Evolutionary conservation across 2,113 vertebrate genomes (phyloP), one percentile per base, ranked within the genome.

Genomic region (Gymnobelideus leadbeateri): DNA sequence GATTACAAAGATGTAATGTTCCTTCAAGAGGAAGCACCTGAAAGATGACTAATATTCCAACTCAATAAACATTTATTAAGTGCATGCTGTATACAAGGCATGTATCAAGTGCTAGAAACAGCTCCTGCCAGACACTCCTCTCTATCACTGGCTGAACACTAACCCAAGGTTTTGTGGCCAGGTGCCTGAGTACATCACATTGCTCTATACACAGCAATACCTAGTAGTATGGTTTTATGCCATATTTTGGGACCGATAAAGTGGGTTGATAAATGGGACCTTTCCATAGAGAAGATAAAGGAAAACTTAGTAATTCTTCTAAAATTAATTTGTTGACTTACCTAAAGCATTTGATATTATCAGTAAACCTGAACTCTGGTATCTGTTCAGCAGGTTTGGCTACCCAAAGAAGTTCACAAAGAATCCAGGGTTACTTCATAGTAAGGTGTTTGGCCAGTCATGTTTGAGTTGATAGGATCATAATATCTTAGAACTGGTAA

Each of bases 301-400:
- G 68, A 43, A 61, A 96, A 92, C 94, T 92, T 46, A 54, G 61
- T 31, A 97, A 93, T 93, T 90, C 89, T 93, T 61, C 95, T 91
- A 90, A 94, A 92, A 92, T 93, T 90, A 91, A 55, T 89, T 94
- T 93, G 95, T 96, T 97, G 95, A 90, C 95, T 97, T 95, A 94
- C 92, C 25, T 51, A 91, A 93, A 89, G 57, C 37, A 4, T 91
- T 89, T 96, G 96, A 96, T 97, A 57, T 19, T 11, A 96, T 97
- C 96, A 37, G 52, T 31, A 51, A 90, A 50, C 94, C 92, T 94
- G 90, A 54, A 54, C n/a, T 26, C 91, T 0, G 0, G 89, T 94
- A 97, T 94, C 94, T 31, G 94, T 89, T 95, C 51, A 92, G 90
- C 95, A 97, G 96, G 96, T 97, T 92, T 97, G 91, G 89, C 97